Evolutionary conservation across 1,140 invertebrate genomes (phyloP).

Genomic region (Euwallacea similis): DNA sequence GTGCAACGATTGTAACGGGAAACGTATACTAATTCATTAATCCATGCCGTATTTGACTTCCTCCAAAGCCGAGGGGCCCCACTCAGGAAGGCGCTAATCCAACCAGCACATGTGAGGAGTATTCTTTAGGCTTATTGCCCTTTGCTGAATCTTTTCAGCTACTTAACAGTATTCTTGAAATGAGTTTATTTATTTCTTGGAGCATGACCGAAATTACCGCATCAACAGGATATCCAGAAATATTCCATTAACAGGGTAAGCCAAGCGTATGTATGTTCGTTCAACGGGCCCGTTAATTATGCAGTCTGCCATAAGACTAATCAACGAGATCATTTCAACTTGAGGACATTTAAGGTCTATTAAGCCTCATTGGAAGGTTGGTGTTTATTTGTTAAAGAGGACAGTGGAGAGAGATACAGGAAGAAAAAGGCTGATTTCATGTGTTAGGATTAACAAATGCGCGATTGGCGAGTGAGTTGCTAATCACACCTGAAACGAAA

Average conservation of each 20-base stretch:
- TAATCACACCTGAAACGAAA: too few species aligned
- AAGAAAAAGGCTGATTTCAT: too few species aligned
- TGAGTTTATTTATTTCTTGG: not conserved
- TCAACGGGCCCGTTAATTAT: constrained; percentile 2
- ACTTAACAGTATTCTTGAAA: not conserved
- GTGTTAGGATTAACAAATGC: too few species aligned
- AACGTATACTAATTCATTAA: too few species aligned
- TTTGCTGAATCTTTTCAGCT: not conserved
- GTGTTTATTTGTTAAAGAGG: too few species aligned
- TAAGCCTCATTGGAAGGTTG: not conserved
- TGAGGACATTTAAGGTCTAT: constrained; percentile 12
- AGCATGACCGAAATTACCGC: not conserved
- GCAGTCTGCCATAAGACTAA: constrained; percentile 1
- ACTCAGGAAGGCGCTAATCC: constrained; percentile 3
- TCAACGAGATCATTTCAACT: not conserved
- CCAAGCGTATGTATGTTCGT: not conserved
- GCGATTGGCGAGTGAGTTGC: too few species aligned
- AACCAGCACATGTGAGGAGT: not conserved
- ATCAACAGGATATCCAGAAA: constrained; percentile 1
- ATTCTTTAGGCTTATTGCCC: not conserved
- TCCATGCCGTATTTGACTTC: too few species aligned
- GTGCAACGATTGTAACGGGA: too few species aligned
- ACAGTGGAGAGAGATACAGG: too few species aligned
- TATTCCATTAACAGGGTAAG: constrained; percentile 4
- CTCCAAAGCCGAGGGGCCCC: not conserved